Evolutionary conservation across 2,888 invertebrate species (phyloP).

Genomic region (Agonopterix arenella): DNA sequence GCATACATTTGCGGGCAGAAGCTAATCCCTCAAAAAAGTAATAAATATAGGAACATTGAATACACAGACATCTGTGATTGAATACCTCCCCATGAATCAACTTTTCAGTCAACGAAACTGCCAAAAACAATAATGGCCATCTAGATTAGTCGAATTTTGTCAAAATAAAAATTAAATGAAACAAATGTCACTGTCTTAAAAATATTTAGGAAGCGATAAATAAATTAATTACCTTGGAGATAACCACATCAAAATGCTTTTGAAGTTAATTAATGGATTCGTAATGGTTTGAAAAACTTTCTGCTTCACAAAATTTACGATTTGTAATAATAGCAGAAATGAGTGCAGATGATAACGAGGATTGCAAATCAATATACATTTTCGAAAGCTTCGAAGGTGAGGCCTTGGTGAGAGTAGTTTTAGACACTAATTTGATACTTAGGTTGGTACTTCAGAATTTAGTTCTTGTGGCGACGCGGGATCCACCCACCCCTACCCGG

Average conservation of each 20-base stretch:
- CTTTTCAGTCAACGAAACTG: too few species aligned
- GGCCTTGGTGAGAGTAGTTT: neutral
- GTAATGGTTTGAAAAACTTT: conserved; percentile 5
- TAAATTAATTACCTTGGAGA: conserved; percentile 10
- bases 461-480: too few species aligned
- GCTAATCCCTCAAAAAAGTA: too few species aligned
- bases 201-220: conserved; percentile 15
- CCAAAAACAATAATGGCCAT: conserved; percentile 13
- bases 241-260: neutral
- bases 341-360: conserved; percentile 16
- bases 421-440: too few species aligned
- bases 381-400: conserved; percentile 25
- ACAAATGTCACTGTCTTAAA: conserved; percentile 7
- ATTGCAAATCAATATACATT: conserved; percentile 27
- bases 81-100: too few species aligned
- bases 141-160: conserved; percentile 10
- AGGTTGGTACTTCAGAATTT: too few species aligned
- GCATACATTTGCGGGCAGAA: too few species aligned
- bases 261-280: neutral
- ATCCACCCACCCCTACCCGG: too few species aligned
- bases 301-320: conserved; percentile 7
- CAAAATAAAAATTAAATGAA: neutral
- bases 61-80: too few species aligned
- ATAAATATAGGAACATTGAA: too few species aligned
- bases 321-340: conserved; percentile 18